These are phyloP conservation scores for Apodemia zela DNA, from an alignment of 2,888 invertebrate species.

Conservation along the genomic window DNA sequence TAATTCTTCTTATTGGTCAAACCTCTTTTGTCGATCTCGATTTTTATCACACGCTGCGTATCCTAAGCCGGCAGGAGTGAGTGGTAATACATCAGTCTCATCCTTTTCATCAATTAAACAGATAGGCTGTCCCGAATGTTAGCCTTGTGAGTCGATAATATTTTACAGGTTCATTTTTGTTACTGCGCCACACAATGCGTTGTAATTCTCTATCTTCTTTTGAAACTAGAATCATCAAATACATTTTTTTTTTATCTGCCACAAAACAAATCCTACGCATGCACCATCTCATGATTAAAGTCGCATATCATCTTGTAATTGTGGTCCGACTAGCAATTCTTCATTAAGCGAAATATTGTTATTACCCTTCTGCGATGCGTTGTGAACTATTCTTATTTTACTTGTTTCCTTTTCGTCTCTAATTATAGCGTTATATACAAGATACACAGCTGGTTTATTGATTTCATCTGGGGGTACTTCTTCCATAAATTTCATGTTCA, in stretches of 20 bases:
- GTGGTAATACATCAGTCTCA: no score
- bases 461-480: conserved; percentile 19
- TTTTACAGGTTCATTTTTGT: conserved; percentile 19
- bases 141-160: conserved; percentile 28
- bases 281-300: conserved; percentile 18
- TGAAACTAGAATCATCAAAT: conserved; percentile 3
- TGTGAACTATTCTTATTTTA: conserved; percentile 25
- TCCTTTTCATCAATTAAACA: no score
- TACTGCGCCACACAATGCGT: conserved; percentile 12
- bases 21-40: no score
- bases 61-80: no score
- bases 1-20: no score
- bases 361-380: conserved; percentile 27
- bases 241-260: conserved; percentile 18
- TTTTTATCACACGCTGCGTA: no score
- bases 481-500: conserved; percentile 30
- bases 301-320: conserved; percentile 10
- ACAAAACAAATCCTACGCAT: conserved; percentile 6
- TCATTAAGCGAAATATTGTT: conserved; percentile 31
- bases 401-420: conserved; percentile 27
- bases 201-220: conserved; percentile 15
- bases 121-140: conserved; percentile 33
- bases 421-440: conserved; percentile 39
- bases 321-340: conserved; percentile 17
- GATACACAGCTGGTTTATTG: conserved; percentile 27